Evolutionary conservation across 92 coral and sea anemone species (phyloP), one percentile per base, ranked within the genome.

Genomic region (Anthopleura xanthogrammica): DNA sequence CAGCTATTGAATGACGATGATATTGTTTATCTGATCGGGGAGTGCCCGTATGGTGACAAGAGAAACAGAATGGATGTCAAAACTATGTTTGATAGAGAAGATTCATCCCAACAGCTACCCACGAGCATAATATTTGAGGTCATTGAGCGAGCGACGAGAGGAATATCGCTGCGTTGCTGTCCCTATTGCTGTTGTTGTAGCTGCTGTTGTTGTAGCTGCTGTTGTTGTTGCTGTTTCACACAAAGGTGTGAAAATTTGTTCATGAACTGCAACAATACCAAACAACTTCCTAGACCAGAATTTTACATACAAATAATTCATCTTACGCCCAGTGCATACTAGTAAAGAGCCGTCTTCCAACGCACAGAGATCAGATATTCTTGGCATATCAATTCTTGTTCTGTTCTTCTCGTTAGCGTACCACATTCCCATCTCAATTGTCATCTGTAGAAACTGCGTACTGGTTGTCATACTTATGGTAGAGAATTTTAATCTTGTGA

Each of bases 41-140:
- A 83, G 39, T 90, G 97, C 39, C 98, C 98, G 11, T 90, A 82
- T 46, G 93, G 95, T 5, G 97, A 95, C 85, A 93, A 93, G 86
- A 83, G 89, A 76, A 76, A 60, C 3, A 74, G 66, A 58, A 16
- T 73, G 19, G 80, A 83, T 48, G 10, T 68, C 19, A 73, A 83
- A 56, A 55, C 78, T 14, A 72, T 57, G n/a, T 43, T 36, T 46
- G 78, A 54, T 36, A 3, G 79, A 72, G 14, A 50, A 9, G 60
- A 71, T 41, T 54, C 78, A 24, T 76, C 77, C 66, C 78, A 82
- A 54, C 83, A 80, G 52, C 42, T 80, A 42, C 64, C 83, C 70
- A 11, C 19, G 1, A 29, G 36, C 36, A 29, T 29, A 29, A 29
- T 29, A 29, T 29, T 29, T 29, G 36, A 29, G 36, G 36, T 29